Conservation (phyloP, 2,888 invertebrate genomes). For the Trichogramma dendrolimi region DNA sequence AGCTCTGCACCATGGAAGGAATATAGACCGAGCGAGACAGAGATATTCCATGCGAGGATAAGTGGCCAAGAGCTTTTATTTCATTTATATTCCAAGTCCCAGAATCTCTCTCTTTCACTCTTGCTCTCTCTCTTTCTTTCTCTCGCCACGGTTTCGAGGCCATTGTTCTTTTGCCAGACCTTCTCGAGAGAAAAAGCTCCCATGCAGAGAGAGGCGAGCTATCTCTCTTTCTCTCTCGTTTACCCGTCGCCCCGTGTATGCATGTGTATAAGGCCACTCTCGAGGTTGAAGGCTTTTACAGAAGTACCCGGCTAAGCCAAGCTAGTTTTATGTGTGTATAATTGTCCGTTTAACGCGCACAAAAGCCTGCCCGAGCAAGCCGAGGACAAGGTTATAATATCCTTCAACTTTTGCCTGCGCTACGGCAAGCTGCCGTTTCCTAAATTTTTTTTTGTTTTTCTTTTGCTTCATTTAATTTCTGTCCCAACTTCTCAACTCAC, state of each 20-base stretch:
- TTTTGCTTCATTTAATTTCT: neutral
- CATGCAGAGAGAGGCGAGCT: neutral
- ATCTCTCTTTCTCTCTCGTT: neutral
- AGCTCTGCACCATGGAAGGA: neutral
- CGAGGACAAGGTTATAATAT: no score
- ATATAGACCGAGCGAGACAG: neutral
- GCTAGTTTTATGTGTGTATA: slow-evolving; percentile 10
- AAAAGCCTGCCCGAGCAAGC: slow-evolving; percentile 3
- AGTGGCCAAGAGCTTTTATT: slow-evolving; percentile 21
- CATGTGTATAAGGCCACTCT: slow-evolving; percentile 3
- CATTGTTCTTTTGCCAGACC: slow-evolving; percentile 16
- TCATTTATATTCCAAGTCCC: slow-evolving; percentile 16
- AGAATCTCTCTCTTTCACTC: no score
- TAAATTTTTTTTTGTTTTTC: neutral
- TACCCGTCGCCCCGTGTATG: no score
- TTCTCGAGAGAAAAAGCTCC: slow-evolving; percentile 20
- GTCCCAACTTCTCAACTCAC: neutral
- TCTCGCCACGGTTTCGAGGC: neutral
- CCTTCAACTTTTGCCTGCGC: no score
- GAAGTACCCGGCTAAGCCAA: neutral
- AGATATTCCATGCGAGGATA: neutral
- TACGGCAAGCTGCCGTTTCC: neutral
- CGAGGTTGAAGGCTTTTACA: slow-evolving; percentile 10
- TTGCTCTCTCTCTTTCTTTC: no score
- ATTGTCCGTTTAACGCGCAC: slow-evolving; percentile 15